phyloP scores from a whole-genome alignment of 2,113 vertebrate genomes.

The Oceanites oceanicus region DNA sequence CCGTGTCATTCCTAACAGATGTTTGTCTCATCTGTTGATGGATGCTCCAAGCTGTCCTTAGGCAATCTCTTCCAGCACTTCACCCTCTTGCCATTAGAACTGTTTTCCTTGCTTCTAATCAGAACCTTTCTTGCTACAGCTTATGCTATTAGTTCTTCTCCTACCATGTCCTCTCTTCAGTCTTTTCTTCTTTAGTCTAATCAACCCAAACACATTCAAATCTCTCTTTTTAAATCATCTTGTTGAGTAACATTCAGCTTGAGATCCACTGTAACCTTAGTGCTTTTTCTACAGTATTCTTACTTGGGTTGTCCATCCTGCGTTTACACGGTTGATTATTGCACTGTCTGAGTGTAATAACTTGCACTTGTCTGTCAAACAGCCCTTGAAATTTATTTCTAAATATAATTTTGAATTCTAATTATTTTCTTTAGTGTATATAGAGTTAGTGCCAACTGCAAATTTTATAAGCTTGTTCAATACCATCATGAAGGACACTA shows the following conservation, averaged over 20 bases:
- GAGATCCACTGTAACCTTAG: background rate
- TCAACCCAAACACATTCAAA: background rate
- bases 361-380: background rate
- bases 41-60: conserved; percentile 3
- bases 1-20: conserved; percentile 35
- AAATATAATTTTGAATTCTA: background rate
- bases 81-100: background rate
- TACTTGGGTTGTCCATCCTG: background rate
- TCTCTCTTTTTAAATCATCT: background rate
- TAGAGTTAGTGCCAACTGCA: background rate
- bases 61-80: background rate
- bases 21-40: conserved; percentile 11
- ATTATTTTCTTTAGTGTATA: background rate
- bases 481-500: background rate
- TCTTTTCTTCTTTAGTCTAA: background rate
- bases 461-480: background rate
- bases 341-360: background rate
- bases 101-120: background rate
- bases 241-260: background rate
- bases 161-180: background rate
- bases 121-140: background rate
- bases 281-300: background rate
- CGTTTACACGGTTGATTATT: background rate
- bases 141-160: background rate
- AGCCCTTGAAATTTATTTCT: background rate